Conservation (phyloP, 2,113 vertebrate genomes). For the Neotoma lepida region DNA sequence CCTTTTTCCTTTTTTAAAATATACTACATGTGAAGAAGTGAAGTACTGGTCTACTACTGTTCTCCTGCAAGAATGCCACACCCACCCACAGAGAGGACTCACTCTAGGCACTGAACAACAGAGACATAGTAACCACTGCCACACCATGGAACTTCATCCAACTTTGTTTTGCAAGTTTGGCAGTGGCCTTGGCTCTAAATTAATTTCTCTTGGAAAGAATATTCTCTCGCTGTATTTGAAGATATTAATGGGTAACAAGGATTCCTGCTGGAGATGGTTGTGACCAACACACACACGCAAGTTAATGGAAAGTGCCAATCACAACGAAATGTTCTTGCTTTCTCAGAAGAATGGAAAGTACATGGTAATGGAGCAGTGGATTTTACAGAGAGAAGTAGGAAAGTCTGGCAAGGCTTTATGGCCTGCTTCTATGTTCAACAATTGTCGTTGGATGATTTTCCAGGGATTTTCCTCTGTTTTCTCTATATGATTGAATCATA, state of each 20-base stretch:
- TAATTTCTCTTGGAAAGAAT: slow-evolving; percentile 22
- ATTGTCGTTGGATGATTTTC: neutral
- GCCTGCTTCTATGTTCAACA: neutral
- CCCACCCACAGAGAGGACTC: neutral
- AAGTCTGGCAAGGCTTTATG: neutral
- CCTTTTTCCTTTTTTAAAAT: too few species aligned
- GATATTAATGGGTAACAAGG: neutral
- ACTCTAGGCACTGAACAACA: neutral
- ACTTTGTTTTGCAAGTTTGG: neutral
- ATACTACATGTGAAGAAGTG: neutral
- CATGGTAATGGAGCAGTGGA: neutral
- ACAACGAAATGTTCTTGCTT: neutral
- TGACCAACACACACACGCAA: neutral
- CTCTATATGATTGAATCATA: neutral
- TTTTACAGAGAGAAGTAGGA: neutral
- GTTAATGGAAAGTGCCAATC: neutral
- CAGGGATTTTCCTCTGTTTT: neutral
- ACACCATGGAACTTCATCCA: neutral
- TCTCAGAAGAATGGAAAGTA: neutral
- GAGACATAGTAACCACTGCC: neutral
- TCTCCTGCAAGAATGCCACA: neutral
- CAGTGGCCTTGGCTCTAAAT: neutral
- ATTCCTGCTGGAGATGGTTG: neutral
- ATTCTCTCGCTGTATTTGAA: neutral
- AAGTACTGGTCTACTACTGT: neutral